Evolutionary conservation across 2,113 vertebrate species (phyloP), one percentile per base, ranked within the genome.

Genomic region (Chionis minor): DNA sequence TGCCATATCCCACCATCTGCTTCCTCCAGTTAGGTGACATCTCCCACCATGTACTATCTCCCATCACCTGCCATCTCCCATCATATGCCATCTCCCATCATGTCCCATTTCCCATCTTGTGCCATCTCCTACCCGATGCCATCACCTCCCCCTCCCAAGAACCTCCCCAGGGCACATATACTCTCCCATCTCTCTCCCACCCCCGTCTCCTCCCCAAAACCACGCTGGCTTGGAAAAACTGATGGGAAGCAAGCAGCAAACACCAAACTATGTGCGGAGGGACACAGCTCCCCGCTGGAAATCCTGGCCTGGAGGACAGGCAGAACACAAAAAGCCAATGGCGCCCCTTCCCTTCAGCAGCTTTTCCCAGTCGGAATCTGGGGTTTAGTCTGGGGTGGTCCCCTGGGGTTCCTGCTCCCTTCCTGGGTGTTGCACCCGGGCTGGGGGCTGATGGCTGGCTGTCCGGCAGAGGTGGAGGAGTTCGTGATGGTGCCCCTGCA

Each of bases 401-500:
- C 38, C 20, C 8, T 4, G 9, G 88, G 70, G 33, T 20, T 94
- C 42, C 71, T 0, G 0, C 44, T 91, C 67, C 83, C 49, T 73
- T 49, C 12, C 38, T 3, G 6, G 66, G 51, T 45, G 51, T 24
- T 66, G 45, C 66, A 59, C 28, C 55, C 1, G 0, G 35, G 40
- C 27, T 0, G 1, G 52, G 51, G 26, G 9, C 70, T 96, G 81
- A 94, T 2, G 0, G 38, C 12, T 2, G 0, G 44, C 17, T 91
- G 28, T 94, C 77, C 0, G 0, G 69, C 94, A 96, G 96, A 71
- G 82, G 55, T 94, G 20, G 28, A 85, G 52, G 44, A 94, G 58
- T 72, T 97, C 0, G 95, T 96, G 89, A 15, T 96, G 87, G 96
- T 96, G 47, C 95, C 96, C 33, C 81, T 97, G 91, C 96, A 97